Conservation (phyloP, 2,888 invertebrate species). For the Epinotia nisella region DNA sequence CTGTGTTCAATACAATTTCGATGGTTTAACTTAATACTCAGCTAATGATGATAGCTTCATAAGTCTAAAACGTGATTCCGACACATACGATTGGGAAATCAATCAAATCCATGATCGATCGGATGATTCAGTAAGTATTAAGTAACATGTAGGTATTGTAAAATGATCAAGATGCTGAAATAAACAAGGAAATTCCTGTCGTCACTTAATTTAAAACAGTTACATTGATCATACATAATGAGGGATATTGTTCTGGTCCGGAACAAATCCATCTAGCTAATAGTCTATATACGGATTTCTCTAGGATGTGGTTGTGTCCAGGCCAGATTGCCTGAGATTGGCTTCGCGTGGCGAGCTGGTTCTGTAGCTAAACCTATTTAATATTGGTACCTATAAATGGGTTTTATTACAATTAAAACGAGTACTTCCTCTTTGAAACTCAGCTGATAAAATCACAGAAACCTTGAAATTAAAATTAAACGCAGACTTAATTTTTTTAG, state of each 20-base stretch:
- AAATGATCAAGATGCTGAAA: neutral
- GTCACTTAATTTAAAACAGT: neutral
- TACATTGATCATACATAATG: neutral
- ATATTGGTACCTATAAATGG: too few species aligned
- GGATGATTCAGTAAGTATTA: conserved; percentile 7
- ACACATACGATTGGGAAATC: conserved; percentile 58
- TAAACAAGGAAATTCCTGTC: neutral
- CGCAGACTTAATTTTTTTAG: neutral
- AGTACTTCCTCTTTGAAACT: neutral
- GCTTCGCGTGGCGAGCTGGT: neutral
- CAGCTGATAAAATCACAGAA: neutral
- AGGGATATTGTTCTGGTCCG: neutral
- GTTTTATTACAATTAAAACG: too few species aligned
- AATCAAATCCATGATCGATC: conserved; percentile 48
- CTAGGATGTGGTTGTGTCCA: neutral
- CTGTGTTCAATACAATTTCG: conserved; percentile 27
- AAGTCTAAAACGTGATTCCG: conserved; percentile 63
- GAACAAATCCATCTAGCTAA: neutral
- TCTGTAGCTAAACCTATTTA: neutral
- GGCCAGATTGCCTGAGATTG: neutral
- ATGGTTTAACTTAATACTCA: conserved; percentile 17
- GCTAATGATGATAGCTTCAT: conserved; percentile 50
- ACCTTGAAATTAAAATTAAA: neutral
- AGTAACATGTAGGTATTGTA: conserved; percentile 1
- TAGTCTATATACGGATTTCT: too few species aligned